These are phyloP conservation scores for Leuctra nigra DNA, from an alignment of 2,888 invertebrate species.

Conservation along the genomic window DNA sequence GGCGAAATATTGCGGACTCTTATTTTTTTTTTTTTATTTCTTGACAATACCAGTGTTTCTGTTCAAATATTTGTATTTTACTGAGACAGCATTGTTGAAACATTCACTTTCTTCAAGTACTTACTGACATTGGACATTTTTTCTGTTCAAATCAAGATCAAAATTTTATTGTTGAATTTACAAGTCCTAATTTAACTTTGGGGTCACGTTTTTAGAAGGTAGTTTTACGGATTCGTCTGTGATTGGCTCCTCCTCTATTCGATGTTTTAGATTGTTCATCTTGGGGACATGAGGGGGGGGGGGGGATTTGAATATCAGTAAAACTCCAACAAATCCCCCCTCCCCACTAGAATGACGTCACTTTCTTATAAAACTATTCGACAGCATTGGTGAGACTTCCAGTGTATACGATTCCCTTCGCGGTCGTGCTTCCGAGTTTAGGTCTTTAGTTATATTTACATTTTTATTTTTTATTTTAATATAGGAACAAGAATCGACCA, in stretches of 20 bases:
- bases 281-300: not conserved
- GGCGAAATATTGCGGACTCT: no score
- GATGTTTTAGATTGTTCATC: constrained; percentile 1
- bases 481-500: not conserved
- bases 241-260: no score
- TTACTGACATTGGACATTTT: constrained; percentile 35
- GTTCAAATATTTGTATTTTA: no score
- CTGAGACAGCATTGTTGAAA: no score
- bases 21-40: no score
- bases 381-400: constrained; percentile 20
- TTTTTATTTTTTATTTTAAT: not conserved
- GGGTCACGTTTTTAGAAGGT: not conserved
- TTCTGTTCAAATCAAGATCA: not conserved
- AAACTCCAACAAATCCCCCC: not conserved
- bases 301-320: not conserved
- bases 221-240: no score
- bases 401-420: constrained; percentile 10
- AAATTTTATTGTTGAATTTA: not conserved
- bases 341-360: not conserved
- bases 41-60: no score
- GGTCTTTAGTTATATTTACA: not conserved
- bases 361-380: constrained; percentile 19
- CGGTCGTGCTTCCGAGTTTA: not conserved
- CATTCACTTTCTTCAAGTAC: no score
- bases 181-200: not conserved